Evolutionary conservation across 2,113 vertebrate species (phyloP).

Genomic region (Nycticebus coucang): DNA sequence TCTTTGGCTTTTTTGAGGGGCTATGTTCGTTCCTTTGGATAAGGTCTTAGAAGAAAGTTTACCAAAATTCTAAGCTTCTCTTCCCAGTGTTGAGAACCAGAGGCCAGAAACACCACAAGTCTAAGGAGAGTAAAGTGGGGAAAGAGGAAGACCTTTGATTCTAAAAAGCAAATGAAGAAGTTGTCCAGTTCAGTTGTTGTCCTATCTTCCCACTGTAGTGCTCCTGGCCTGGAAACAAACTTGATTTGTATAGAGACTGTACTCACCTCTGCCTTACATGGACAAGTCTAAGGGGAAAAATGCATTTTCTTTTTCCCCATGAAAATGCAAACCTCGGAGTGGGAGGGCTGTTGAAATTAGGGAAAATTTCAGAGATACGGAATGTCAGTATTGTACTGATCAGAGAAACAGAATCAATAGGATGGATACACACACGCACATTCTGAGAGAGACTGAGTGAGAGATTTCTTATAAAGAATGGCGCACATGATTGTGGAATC

Average conservation of each 20-base stretch:
- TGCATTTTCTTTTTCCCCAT: background rate
- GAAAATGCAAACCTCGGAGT: background rate
- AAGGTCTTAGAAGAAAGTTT: background rate
- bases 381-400: background rate
- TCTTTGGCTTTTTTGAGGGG: background rate
- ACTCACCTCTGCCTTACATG: background rate
- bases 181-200: background rate
- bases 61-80: background rate
- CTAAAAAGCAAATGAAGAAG: background rate
- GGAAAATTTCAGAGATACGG: background rate
- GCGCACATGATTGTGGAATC: background rate
- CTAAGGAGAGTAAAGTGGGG: background rate
- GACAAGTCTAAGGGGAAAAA: background rate
- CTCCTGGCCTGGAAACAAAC: background rate
- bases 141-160: background rate
- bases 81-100: background rate
- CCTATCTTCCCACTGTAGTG: background rate
- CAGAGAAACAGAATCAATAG: background rate
- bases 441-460: background rate
- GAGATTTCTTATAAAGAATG: background rate
- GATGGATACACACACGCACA: background rate
- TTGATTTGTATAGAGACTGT: background rate
- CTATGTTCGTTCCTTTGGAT: background rate
- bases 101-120: background rate
- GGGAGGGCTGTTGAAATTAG: constrained; percentile 12